phyloP scores from a whole-genome alignment of 2,113 vertebrate species.

The Engraulis encrasicolus region DNA sequence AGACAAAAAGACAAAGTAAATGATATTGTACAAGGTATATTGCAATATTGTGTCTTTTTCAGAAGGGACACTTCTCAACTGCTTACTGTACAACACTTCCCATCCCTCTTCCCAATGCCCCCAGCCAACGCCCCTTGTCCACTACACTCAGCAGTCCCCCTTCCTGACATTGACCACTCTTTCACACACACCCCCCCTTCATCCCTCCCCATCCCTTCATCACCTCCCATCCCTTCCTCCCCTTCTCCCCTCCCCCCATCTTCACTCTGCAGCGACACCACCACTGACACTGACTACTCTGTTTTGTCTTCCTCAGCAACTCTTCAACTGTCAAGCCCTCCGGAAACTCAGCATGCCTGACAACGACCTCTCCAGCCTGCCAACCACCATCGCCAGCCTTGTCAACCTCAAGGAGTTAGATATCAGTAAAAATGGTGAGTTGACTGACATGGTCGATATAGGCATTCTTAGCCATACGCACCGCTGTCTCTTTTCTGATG shows the following conservation, averaged over 20 bases:
- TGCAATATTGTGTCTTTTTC: too few relatives aligned
- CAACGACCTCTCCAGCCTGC: constrained; percentile 96
- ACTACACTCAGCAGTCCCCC: too few relatives aligned
- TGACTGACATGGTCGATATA: not conserved
- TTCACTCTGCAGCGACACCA: not conserved
- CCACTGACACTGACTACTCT: not conserved
- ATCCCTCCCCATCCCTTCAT: not conserved
- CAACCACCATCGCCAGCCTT: constrained; percentile 94
- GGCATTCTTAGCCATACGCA: not conserved
- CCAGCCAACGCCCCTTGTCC: too few relatives aligned
- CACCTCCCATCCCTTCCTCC: not conserved
- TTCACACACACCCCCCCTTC: too few relatives aligned
- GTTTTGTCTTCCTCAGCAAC: constrained; percentile 81
- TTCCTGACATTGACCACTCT: too few relatives aligned
- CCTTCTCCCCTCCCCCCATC: not conserved
- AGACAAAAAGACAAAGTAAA: too few relatives aligned
- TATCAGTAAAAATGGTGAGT: constrained; percentile 99
- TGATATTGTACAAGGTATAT: too few relatives aligned
- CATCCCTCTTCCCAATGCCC: too few relatives aligned
- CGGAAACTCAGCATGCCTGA: constrained; percentile 97
- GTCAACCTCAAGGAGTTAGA: constrained; percentile 97
- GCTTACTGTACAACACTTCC: too few relatives aligned
- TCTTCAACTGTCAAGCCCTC: constrained; percentile 97
- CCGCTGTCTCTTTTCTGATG: not conserved
- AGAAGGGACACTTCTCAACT: too few relatives aligned